Evolutionary conservation across 2,113 vertebrate genomes (phyloP).

Genomic region (Chionis minor): DNA sequence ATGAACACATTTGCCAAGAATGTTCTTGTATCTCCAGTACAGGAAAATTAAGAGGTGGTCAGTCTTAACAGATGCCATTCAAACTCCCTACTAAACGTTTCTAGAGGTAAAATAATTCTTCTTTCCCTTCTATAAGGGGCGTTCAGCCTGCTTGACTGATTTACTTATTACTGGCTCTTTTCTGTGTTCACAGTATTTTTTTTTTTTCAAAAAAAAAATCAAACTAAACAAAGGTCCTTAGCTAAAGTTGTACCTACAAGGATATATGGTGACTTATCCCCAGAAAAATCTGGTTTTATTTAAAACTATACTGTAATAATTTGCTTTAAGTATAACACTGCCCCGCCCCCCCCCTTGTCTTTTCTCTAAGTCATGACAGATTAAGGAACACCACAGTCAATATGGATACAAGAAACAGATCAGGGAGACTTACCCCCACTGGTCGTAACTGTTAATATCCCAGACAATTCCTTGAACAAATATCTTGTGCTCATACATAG

Average conservation of each 20-base stretch:
- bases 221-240: not conserved
- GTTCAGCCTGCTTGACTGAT: not conserved
- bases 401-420: not conserved
- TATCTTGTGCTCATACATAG: constrained; percentile 99
- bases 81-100: not conserved
- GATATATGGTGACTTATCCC: not conserved
- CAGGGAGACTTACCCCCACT: constrained; percentile 91
- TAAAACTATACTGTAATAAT: not conserved
- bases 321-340: not conserved
- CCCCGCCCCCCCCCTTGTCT: not conserved
- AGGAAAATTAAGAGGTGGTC: not conserved
- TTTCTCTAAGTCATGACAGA: not conserved
- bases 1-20: not conserved
- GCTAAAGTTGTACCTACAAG: not conserved
- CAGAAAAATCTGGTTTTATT: not conserved
- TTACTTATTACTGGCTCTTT: not conserved
- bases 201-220: not conserved
- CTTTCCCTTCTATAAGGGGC: fast-evolving
- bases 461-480: constrained; percentile 95
- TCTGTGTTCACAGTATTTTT: not conserved
- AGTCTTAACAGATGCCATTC: not conserved
- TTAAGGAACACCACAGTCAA: not conserved
- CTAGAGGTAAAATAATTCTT: not conserved
- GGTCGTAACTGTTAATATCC: constrained; percentile 98
- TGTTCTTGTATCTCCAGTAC: not conserved